Base-by-base conservation (phyloP, 2,888 invertebrate species). In the Myopa testacea region DNA sequence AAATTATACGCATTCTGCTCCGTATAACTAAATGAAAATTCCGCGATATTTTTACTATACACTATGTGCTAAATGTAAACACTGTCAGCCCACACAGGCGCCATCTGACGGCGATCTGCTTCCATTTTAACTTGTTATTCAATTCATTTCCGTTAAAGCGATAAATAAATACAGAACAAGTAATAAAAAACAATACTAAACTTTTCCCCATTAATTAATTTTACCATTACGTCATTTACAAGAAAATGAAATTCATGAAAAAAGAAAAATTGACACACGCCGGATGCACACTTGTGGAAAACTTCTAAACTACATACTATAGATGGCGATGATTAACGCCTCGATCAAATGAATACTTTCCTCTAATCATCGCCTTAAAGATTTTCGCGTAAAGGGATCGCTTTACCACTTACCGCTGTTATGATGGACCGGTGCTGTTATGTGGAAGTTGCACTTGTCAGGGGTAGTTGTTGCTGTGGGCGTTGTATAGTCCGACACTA, bases 371-470 rank as follows among this genome's bases (percentile, higher is more conserved):
- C 4, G 45, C 45, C 65, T 16, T 4, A 55, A 67, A 7, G 12
- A n/a, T 19, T 10, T 26, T 26, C 26, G 2, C 26, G 26, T 2
- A 62, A 45, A 26, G 62, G 40, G 65, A 70, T 37, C 73, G 40
- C 63, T 69, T 16, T 26, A 68, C 55, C 52, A 80, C 86, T 87
- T 84, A 87, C 87, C 86, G 78, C 82, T 87, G 78, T 79, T 87
- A 82, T 86, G 87, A 81, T 84, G 86, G 83, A 85, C 82, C 82
- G 85, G 83, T 75, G 86, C 82, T 74, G 78, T 52, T 80, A 86
- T 83, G 82, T 84, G 86, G 81, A 84, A 86, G 82, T 83, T 85
- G 82, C 82, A 86, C 82, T 88, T 89, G 85, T 88, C 88, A 87
- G 86, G 86, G 84, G 82, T 79, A 81, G 78, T 75, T 76, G 75